Base-by-base conservation (phyloP, 2,797 vertebrate genomes). In the Telmatherina bonti region DNA sequence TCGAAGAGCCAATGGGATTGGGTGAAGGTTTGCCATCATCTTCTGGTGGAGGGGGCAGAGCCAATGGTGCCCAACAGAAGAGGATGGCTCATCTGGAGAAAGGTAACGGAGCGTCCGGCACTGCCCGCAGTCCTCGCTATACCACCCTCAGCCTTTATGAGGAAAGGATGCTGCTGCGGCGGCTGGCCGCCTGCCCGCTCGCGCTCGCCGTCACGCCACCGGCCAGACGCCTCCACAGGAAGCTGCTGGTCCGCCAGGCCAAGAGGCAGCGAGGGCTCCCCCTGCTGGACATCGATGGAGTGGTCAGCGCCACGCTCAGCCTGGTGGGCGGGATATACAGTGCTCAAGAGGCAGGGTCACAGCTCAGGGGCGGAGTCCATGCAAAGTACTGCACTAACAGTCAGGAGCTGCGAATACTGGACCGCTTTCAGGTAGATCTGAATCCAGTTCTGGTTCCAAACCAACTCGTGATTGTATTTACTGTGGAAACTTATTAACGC, bases 221-320 rank as follows among this genome's bases (percentile, higher is more conserved):
- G 80, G 97, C 97, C 16, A 94, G 92, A 41, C 95, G 97, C 9
- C 94, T 99, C 36, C 93, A 94, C 62, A 93, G 97, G 69, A 99
- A 98, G 84, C 91, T 99, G 73, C 85, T 98, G 3, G 90, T 99
- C 27, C 93, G 97, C 20, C 96, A 98, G 86, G 94, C 96, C 3
- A 97, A 97, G 78, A 91, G 97, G 20, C 96, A 97, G 70, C 84
- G 96, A 62, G 96, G 97, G 7, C 93, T 97, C 31, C 96, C 97
- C 0, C 93, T 99, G 68, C 95, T 99, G 84, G 97, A 99, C 76
- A 72, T 97, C 18, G 98, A 99, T 81, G 93, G 94, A 12, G 95
- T 96, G 0, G 93, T 98, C 77, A 96, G 94, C 0, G 95, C 96
- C 11, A 90, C 97, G 0, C 93, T 99, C 66, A 94, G 95, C 52